phyloP scores from a whole-genome alignment of 2,113 vertebrate species.

The Oenanthe oenanthe region DNA sequence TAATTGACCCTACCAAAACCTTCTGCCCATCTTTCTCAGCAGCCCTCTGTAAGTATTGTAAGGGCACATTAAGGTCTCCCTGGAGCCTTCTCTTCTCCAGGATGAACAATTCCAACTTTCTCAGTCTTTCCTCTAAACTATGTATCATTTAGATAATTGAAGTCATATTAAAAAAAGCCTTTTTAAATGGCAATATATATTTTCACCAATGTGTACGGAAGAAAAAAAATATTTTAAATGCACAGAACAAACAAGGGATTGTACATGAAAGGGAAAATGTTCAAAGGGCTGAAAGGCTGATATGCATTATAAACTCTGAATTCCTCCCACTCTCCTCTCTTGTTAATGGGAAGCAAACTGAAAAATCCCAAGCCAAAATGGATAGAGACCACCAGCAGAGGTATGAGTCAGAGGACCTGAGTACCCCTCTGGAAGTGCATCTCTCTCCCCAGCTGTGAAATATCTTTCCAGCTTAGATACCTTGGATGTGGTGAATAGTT shows the following conservation, averaged over 20 bases:
- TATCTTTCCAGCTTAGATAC: background rate
- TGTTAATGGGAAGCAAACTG: background rate
- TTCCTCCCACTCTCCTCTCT: background rate
- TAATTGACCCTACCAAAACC: background rate
- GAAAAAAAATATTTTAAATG: background rate
- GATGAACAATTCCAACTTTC: background rate
- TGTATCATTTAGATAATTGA: background rate
- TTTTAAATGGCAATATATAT: background rate
- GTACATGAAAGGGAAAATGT: background rate
- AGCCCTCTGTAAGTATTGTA: background rate
- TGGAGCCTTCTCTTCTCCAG: background rate
- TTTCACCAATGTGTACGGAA: background rate
- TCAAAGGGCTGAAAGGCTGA: background rate
- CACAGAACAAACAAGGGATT: background rate
- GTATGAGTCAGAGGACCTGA: background rate
- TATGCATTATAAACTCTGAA: background rate
- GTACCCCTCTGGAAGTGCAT: background rate
- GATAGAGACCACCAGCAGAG: background rate
- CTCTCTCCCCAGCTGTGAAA: background rate
- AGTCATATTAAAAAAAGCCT: background rate
- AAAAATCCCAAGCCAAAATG: background rate
- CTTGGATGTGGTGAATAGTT: background rate
- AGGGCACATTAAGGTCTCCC: background rate
- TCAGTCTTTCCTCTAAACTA: background rate
- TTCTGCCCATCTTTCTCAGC: background rate